Conservation (phyloP, 1,140 invertebrate genomes). For the Papilio polyxenes region DNA sequence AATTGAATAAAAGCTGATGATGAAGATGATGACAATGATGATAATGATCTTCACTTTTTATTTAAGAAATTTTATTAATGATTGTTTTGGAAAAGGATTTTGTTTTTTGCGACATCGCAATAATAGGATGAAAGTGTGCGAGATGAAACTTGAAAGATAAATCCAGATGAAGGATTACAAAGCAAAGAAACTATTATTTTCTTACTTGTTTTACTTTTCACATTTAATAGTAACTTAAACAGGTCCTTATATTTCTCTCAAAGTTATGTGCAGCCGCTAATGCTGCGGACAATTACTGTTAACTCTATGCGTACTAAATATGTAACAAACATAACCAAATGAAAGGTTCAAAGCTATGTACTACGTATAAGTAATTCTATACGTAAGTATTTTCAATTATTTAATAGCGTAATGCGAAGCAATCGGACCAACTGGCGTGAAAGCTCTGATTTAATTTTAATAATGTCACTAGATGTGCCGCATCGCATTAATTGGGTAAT, state of each 20-base stretch:
- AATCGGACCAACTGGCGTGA: slow-evolving; percentile 1
- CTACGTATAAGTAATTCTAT: neutral
- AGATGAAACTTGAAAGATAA: neutral
- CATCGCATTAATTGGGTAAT: slow-evolving; percentile 28
- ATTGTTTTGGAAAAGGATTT: neutral
- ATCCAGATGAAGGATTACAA: neutral
- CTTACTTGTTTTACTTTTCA: neutral
- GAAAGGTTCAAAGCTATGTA: too few relatives aligned
- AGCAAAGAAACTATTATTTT: neutral
- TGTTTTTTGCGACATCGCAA: neutral
- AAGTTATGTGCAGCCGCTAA: too few relatives aligned
- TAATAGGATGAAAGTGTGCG: neutral
- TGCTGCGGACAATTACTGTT: too few relatives aligned
- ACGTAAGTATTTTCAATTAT: neutral
- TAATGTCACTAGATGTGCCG: slow-evolving; percentile 24
- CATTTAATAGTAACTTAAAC: too few relatives aligned
- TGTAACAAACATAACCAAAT: too few relatives aligned
- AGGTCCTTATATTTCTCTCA: too few relatives aligned
- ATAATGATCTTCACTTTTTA: neutral
- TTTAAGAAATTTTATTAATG: neutral
- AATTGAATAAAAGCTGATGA: too few relatives aligned
- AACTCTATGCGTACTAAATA: too few relatives aligned
- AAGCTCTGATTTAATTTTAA: slow-evolving; percentile 27
- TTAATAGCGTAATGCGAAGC: slow-evolving; percentile 2
- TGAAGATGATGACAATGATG: too few relatives aligned